Percentiles rank a stretch among this genome's conserved stretches.
Evolutionary conservation across 2,797 vertebrate genomes (phyloP).

Genomic region (Melopsittacus undulatus): DNA sequence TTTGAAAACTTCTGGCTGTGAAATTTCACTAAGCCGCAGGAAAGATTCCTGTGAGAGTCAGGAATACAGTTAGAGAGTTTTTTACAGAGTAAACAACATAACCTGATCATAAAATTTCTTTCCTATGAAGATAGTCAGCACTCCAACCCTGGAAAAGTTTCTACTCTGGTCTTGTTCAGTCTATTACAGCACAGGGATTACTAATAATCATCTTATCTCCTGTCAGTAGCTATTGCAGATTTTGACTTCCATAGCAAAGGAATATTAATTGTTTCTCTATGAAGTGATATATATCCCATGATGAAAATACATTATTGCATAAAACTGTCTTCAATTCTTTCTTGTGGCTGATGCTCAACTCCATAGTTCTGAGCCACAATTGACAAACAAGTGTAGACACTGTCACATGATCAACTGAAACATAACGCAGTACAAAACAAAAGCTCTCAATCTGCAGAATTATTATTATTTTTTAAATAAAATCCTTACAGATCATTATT

Average conservation of each 20-base stretch:
- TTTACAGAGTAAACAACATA: background rate
- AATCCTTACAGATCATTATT: background rate
- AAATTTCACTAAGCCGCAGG: background rate
- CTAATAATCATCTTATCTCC: background rate
- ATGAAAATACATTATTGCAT: background rate
- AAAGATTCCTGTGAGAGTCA: background rate
- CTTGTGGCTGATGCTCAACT: background rate
- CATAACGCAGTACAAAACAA: rapidly evolving
- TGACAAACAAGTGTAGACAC: background rate
- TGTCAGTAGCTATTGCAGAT: background rate
- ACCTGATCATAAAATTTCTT: background rate
- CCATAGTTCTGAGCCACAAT: background rate
- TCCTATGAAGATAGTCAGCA: background rate
- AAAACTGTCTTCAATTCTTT: background rate
- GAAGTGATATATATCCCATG: background rate
- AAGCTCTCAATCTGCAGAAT: background rate
- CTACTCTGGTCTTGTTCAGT: background rate
- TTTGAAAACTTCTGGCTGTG: background rate
- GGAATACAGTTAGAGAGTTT: background rate
- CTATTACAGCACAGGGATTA: background rate
- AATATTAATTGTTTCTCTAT: background rate
- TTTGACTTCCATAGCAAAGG: background rate
- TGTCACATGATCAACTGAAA: background rate
- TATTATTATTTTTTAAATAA: background rate
- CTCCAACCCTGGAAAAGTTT: background rate